Percentiles rank a stretch among this genome's conserved stretches.
Conservation (phyloP, 1,140 invertebrate genomes). For the Drosophila lowei region DNA sequence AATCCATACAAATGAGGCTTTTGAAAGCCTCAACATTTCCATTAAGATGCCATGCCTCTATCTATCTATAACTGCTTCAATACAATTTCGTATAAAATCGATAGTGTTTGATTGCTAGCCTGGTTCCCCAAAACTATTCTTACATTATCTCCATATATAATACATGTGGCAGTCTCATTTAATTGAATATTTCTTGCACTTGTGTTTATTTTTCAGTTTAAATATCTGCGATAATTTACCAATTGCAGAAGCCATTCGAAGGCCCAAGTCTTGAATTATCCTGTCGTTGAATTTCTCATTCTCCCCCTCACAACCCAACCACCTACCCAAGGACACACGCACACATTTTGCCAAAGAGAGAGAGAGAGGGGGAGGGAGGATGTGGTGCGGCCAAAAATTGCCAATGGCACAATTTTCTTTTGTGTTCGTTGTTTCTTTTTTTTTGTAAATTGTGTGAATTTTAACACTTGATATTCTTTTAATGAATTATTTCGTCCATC, state of each 20-base stretch:
- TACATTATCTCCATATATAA: too few species aligned
- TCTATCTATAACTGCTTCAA: too few species aligned
- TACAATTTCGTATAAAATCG: too few species aligned
- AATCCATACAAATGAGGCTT: too few species aligned
- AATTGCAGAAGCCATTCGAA: constrained; percentile 7
- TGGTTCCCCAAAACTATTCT: too few species aligned
- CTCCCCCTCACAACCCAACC: not conserved
- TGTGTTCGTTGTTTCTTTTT: constrained; percentile 27
- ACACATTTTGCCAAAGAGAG: not conserved
- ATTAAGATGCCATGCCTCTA: too few species aligned
- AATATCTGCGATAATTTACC: constrained; percentile 27
- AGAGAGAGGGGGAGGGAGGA: not conserved
- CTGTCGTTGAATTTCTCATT: constrained; percentile 23
- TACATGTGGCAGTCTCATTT: too few species aligned
- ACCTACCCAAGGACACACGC: constrained; percentile 1
- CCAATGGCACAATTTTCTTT: constrained; percentile 69
- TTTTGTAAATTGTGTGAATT: constrained; percentile 74
- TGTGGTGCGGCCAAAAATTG: constrained; percentile 26
- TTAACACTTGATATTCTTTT: constrained; percentile 81
- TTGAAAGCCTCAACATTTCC: too few species aligned
- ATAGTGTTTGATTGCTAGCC: too few species aligned
- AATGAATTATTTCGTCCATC: constrained; percentile 69
- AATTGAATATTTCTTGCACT: not conserved
- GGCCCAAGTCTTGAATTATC: constrained; percentile 15
- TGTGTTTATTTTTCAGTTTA: constrained; percentile 27